Evolutionary conservation across 2,113 vertebrate species (phyloP).

Genomic region (Vombatus ursinus): DNA sequence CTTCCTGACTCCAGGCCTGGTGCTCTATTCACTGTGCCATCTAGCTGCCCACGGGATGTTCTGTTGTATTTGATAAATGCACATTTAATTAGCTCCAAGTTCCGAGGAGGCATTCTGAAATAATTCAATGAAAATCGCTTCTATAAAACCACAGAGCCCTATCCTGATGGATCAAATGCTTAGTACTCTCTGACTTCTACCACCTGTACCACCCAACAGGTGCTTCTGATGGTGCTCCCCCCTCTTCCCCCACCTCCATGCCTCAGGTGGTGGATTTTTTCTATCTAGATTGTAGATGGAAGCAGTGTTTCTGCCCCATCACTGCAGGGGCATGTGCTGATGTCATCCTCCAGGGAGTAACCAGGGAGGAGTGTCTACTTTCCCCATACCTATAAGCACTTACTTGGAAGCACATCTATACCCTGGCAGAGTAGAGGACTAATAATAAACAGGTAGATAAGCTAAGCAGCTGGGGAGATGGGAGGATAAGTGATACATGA

Average conservation of each 20-base stretch:
- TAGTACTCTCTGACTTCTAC: neutral
- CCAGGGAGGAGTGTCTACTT: neutral
- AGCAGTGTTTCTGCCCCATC: neutral
- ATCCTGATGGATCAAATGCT: neutral
- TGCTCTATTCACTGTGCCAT: neutral
- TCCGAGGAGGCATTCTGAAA: slow-evolving; percentile 13
- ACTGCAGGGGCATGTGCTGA: neutral
- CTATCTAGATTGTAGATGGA: neutral
- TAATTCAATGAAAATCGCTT: neutral
- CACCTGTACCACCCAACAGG: neutral
- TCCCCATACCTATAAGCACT: neutral
- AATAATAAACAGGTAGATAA: slow-evolving; percentile 44
- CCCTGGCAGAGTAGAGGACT: neutral
- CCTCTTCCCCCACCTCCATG: neutral
- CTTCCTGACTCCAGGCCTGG: neutral
- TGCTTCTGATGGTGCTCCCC: neutral
- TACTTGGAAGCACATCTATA: slow-evolving; percentile 14
- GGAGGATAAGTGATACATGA: neutral
- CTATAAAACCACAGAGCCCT: slow-evolving; percentile 6
- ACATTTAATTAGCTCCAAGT: slow-evolving; percentile 36
- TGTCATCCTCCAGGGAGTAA: slow-evolving; percentile 9
- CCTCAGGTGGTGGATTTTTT: slow-evolving; percentile 15
- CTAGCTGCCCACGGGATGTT: neutral
- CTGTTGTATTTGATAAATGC: slow-evolving; percentile 27
- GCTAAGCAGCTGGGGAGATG: neutral